These are phyloP conservation scores for Hippopotamyrus pictus DNA, from an alignment of 2,797 vertebrate genomes.

Conservation along the genomic window DNA sequence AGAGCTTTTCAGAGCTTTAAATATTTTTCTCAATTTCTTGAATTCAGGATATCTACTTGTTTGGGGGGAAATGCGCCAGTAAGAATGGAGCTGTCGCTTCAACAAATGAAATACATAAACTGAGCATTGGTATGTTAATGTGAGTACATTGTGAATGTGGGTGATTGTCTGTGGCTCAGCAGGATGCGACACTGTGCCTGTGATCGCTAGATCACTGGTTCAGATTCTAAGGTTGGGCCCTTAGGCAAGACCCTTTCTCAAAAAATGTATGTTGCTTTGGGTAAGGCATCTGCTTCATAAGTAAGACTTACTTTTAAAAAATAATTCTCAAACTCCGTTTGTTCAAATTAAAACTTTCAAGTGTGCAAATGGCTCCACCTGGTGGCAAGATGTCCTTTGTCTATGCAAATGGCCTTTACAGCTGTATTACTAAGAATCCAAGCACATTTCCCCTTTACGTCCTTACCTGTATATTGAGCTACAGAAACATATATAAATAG, in stretches of 20 bases:
- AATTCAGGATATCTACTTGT: conserved; percentile 65
- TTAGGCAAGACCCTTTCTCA: background rate
- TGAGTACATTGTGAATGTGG: background rate
- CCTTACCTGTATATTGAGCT: background rate
- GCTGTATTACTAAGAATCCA: background rate
- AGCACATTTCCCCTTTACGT: background rate
- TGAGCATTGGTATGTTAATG: conserved; percentile 59
- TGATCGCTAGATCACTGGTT: background rate
- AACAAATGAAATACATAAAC: conserved; percentile 63
- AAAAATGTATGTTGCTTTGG: background rate
- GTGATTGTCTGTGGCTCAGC: background rate
- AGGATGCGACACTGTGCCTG: background rate
- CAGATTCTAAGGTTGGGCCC: background rate
- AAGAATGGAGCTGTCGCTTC: conserved; percentile 43
- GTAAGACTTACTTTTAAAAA: background rate
- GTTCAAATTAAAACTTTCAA: background rate
- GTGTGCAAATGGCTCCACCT: conserved; percentile 15
- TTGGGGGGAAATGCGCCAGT: conserved; percentile 50
- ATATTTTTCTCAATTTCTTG: conserved; percentile 2
- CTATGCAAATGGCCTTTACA: background rate
- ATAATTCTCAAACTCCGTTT: background rate
- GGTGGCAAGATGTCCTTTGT: background rate
- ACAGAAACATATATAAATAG: background rate
- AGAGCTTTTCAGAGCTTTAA: background rate
- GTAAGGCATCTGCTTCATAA: background rate